Evolutionary conservation across 1,140 invertebrate genomes (phyloP), one percentile per base, ranked within the genome.

Genomic region (Formica exsecta): DNA sequence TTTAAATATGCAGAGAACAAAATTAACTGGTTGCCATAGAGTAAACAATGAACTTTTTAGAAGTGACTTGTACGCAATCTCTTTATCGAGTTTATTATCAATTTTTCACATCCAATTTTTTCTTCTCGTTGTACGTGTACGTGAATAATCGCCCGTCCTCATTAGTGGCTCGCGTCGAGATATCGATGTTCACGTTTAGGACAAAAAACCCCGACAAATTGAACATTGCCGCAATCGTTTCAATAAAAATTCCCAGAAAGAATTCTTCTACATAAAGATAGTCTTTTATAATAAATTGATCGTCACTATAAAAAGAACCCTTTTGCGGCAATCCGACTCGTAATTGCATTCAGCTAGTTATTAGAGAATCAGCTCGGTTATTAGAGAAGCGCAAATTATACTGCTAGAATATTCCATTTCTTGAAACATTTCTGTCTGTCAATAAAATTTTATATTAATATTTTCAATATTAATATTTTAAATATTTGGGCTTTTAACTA

Each of bases 201-300:
- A 9, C 62, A 76, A 88, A 84, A 83, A 71, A 25, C 68, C 48
- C 11, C 54, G 25, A 73, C 73, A 88, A 87, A 77, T 75, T 81
- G 62, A 29, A 80, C 51, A 65, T 59, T 71, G 64, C 70, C 19
- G n/a, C 70, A 36, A 29, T 19, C 54, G 54, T 38, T 57, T 59
- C 71, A 74, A 44, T n/a, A 4, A 3, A 7, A n/a, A 64, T 57
- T 36, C 6, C 38, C 8, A 16, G 22, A 32, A 70, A 65, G 57
- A 61, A 88, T 85, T 64, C 32, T 6, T 11, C 13, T 2, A 25
- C 16, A 51, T 54, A 66, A 86, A 86, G 51, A 22, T 25, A 32
- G 32, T 77, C 36, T 77, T 7, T 64, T 44, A 32, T 62, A 77
- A 77, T 64, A 77, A 77, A 77, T 77, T 77, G 59, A 5, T 64